Evolutionary conservation across 1,140 invertebrate species (phyloP).

Genomic region (Zaprionus nigranus): DNA sequence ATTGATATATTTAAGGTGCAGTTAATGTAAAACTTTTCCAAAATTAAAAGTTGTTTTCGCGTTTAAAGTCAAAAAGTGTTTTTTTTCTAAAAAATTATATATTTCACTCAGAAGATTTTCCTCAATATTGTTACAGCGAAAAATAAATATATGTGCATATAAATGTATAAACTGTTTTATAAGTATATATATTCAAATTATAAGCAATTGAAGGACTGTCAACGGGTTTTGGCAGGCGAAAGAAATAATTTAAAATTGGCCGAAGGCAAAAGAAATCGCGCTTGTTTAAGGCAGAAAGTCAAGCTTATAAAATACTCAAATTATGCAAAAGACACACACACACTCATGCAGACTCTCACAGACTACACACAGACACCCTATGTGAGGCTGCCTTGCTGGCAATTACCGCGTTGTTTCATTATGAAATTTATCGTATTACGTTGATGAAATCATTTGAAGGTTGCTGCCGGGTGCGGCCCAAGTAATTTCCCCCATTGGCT

Average conservation of each 20-base stretch:
- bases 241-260: constrained; percentile 37
- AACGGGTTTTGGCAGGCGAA: constrained; percentile 12
- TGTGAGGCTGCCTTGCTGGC: constrained; percentile 27
- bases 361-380: background rate
- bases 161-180: background rate
- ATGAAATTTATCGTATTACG: constrained; percentile 81
- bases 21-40: too few species aligned
- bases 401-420: constrained; percentile 78
- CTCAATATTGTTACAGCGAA: too few species aligned
- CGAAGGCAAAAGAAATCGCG: constrained; percentile 4
- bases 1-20: too few species aligned
- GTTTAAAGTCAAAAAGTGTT: too few species aligned
- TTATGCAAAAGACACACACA: constrained; percentile 46
- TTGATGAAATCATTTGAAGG: constrained; percentile 76
- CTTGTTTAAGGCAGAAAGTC: constrained; percentile 30
- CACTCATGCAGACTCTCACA: constrained; percentile 6
- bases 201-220: background rate
- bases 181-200: background rate
- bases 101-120: too few species aligned
- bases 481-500: constrained; percentile 77
- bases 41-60: too few species aligned
- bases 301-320: constrained; percentile 42
- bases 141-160: too few species aligned
- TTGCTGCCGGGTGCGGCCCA: constrained; percentile 43
- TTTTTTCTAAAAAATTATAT: too few species aligned